phyloP scores from a whole-genome alignment of 2,888 invertebrate species.

The Leptarthrus brevirostris region DNA sequence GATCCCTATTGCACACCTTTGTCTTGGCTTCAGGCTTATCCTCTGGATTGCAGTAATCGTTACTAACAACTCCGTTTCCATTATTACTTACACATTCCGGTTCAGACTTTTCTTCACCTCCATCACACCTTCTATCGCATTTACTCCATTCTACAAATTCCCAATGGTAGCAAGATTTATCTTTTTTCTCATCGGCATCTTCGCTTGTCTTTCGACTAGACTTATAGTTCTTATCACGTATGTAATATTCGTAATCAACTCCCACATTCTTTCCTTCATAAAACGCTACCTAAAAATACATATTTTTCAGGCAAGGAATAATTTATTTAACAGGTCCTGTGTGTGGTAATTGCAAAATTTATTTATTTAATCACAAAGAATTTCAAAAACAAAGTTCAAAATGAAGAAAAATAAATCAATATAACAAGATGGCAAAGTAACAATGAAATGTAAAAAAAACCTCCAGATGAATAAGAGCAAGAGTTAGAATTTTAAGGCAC shows the following conservation, averaged over 20 bases:
- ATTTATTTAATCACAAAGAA: no score
- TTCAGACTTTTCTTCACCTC: constrained; percentile 70
- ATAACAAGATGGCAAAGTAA: no score
- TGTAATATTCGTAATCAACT: constrained; percentile 47
- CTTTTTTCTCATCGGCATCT: not conserved
- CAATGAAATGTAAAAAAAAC: no score
- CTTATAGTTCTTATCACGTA: constrained; percentile 47
- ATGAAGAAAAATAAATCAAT: no score
- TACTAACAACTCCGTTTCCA: constrained; percentile 72
- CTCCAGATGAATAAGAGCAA: no score
- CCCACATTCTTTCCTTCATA: constrained; percentile 50
- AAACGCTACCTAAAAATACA: constrained; percentile 49
- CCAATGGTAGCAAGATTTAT: constrained; percentile 70
- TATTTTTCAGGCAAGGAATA: no score
- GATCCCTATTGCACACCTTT: constrained; percentile 68
- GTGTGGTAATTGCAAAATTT: no score
- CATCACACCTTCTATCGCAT: constrained; percentile 74
- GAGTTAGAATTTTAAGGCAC: no score
- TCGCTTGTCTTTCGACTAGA: not conserved
- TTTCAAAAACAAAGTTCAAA: not conserved
- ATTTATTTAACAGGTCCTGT: no score
- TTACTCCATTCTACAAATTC: constrained; percentile 73
- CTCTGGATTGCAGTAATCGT: constrained; percentile 67
- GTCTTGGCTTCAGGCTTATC: constrained; percentile 65
- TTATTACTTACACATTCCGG: constrained; percentile 73